Conservation (phyloP, 1,140 invertebrate genomes). For the Bombus pyrosoma region DNA sequence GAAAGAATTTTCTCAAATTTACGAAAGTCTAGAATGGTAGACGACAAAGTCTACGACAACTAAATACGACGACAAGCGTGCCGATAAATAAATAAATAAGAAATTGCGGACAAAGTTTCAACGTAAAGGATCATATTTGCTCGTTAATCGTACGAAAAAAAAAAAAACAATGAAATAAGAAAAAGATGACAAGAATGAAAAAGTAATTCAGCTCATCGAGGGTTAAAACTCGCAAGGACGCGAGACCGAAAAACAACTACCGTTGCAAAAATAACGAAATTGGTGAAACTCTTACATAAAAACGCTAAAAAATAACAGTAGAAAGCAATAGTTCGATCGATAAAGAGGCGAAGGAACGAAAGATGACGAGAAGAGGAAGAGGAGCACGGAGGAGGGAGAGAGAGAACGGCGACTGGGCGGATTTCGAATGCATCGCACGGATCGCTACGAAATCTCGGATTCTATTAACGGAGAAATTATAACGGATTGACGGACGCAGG, state of each 20-base stretch:
- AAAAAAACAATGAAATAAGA: no score
- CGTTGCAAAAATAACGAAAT: not conserved
- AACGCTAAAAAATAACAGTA: not conserved
- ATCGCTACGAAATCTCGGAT: slow-evolving; percentile 80
- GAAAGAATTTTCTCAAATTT: no score
- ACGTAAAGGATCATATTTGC: no score
- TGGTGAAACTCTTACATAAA: not conserved
- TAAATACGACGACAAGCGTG: no score
- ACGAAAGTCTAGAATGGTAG: no score
- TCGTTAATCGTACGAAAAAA: no score
- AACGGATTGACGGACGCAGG: slow-evolving; percentile 78
- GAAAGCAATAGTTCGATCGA: not conserved
- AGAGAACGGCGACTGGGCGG: slow-evolving; percentile 31
- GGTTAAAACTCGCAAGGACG: no score
- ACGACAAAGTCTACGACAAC: no score
- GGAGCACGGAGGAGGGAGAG: not conserved
- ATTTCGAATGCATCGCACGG: slow-evolving; percentile 77
- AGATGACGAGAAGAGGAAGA: slow-evolving; percentile 13
- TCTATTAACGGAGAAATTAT: slow-evolving; percentile 83
- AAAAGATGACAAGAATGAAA: no score
- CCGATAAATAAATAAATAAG: no score
- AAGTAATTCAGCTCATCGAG: no score
- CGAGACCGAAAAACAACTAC: not conserved
- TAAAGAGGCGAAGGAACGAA: not conserved
- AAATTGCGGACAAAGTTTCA: no score